Base-by-base conservation (phyloP, 2,113 vertebrate species). In the Phaethornis superciliosus region DNA sequence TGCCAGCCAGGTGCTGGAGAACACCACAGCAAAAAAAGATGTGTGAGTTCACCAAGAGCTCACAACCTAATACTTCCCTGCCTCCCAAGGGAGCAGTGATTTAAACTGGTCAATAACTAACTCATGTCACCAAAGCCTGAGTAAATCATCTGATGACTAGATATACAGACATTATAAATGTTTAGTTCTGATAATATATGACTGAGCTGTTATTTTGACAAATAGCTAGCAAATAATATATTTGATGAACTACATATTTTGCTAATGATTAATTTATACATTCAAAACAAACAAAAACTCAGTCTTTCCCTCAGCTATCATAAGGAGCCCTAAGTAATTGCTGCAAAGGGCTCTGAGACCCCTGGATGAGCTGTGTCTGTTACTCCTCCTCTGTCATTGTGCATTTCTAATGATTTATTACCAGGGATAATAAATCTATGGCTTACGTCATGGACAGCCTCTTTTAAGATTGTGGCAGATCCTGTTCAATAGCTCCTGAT, bases 261-360 rank as follows among this genome's bases (percentile, higher is more conserved):
- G 84, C 85, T 96, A 94, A 94, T 95, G 94, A 96, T 95, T 94
- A 96, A 97, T 96, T 95, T 93, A 95, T 95, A 94, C 88, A 69
- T 92, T 92, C 0, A 2, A 95, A 93, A 94, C 90, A 96, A 96
- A 94, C 85, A 95, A 96, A 93, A 94, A 13, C 80, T 16, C 72
- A 94, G n/a, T 17, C 54, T 94, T 94, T 90, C 68, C 35, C 32
- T 76, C 26, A 21, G 33, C 70, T 84, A 76, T 79, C 55, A 32
- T 33, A 69, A 86, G 69, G 62, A 94, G 78, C 22, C 68, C 40
- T 35, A 70, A 65, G 28, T 88, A 91, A 92, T 46, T 75, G 69
- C 62, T 87, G 69, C 62, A 69, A 69, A 86, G 72, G 51, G 88
- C 80, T 93, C 63, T 82, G 90, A 82, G 86, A 93, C 67, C 78